Conservation (phyloP, 2,113 vertebrate genomes). For the Rhizomys pruinosus region DNA sequence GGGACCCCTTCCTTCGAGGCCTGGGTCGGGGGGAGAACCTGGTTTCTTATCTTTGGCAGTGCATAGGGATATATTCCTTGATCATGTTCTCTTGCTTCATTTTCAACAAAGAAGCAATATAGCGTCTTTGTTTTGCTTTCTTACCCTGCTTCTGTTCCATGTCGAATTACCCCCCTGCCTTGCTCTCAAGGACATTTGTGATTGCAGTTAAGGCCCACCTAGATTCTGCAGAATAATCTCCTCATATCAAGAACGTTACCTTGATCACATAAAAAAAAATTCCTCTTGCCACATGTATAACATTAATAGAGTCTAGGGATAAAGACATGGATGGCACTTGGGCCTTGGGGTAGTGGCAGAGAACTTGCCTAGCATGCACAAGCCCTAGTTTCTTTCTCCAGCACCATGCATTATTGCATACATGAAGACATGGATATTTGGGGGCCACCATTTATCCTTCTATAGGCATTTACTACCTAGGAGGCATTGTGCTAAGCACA, state of each 20-base stretch:
- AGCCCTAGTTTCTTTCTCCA: neutral
- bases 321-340: neutral
- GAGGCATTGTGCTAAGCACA: neutral
- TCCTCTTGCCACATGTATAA: neutral
- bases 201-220: neutral
- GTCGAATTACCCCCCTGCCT: neutral
- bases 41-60: neutral
- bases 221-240: slow-evolving; percentile 26
- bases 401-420: neutral
- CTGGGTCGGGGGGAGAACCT: neutral
- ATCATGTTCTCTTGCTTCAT: neutral
- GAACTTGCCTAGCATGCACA: neutral
- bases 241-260: slow-evolving; percentile 19
- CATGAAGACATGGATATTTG: neutral
- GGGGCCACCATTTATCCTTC: neutral
- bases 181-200: neutral
- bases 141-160: neutral
- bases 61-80: neutral
- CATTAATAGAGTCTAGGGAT: neutral
- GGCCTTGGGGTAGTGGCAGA: neutral
- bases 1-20: neutral
- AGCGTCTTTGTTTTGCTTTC: neutral
- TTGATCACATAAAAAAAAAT: slow-evolving; percentile 28
- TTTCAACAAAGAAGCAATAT: neutral
- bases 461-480: neutral